Evolutionary conservation across 2,888 invertebrate genomes (phyloP), one percentile per base, ranked within the genome.

Genomic region (Heliconius sara): DNA sequence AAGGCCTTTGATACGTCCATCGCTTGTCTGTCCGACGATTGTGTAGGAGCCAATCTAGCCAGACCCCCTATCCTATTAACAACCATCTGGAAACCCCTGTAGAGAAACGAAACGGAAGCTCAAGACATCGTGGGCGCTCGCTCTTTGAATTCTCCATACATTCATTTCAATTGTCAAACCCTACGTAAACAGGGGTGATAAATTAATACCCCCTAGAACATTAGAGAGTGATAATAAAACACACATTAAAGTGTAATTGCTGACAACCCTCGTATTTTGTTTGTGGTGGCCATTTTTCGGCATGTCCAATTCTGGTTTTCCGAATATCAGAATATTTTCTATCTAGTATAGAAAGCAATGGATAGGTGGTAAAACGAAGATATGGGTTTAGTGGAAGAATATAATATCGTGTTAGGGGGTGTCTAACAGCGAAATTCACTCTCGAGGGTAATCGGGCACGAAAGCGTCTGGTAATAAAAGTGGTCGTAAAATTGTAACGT

Each of bases 381-480:
- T 83, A 86, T 84, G 86, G 83, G 79, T 71, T 78, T 75, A 83
- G 81, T 83, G 80, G 84, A 83, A 83, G 89, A 89, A 89, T 88
- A 87, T 88, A 88, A 84, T 89, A 86, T 87, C 88, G 85, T 87
- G 87, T 89, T 88, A 81, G 85, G 86, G 87, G 91, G 92, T 91
- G 87, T 88, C 91, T 95, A 94, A 95, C 95, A 95, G 94, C 95
- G 92, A 94, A 95, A 95, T 94, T 94, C 95, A 95, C 95, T 95
- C 95, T 90, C 89, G 94, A 92, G 95, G 94, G 95, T 95, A 95
- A 95, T 95, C 94, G 95, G 88, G 94, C 94, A 94, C 94, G 95
- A 95, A 95, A 95, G 95, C 95, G 95, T 94, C 93, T 93, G 90
- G 95, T 93, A 94, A 95, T 95, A 95, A 95, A 95, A 94, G 91